A percentile compares a stretch with the other conserved stretches of the same genome.
Conservation (phyloP, 2,797 vertebrate genomes). For the Mus caroli region DNA sequence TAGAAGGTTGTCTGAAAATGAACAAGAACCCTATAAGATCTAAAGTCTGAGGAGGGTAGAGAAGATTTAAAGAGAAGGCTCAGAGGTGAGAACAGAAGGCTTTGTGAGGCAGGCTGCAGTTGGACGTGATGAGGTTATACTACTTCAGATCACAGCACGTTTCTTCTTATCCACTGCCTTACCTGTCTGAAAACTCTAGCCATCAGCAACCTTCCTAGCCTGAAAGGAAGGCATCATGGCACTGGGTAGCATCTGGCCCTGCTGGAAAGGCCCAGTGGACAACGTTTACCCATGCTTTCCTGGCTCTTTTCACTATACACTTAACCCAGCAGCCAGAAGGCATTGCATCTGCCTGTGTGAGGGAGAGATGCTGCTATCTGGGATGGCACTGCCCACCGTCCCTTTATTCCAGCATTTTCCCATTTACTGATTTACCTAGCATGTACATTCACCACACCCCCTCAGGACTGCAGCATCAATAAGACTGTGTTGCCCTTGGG, state of each 20-base stretch:
- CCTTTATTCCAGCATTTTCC: not conserved
- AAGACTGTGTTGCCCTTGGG: not conserved
- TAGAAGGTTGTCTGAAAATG: not conserved
- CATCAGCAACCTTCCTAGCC: not conserved
- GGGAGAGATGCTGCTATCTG: not conserved
- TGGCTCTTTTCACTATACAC: no score
- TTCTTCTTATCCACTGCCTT: not conserved
- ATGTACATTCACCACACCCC: not conserved
- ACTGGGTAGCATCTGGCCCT: not conserved
- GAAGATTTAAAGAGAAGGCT: not conserved
- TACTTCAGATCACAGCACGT: no score
- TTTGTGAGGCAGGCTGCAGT: not conserved
- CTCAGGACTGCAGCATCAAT: not conserved
- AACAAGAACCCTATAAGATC: not conserved
- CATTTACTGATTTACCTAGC: not conserved
- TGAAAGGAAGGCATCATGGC: not conserved
- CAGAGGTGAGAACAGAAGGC: not conserved
- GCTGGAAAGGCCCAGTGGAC: not conserved
- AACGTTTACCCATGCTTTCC: not conserved
- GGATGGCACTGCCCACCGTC: not conserved
- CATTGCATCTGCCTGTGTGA: not conserved
- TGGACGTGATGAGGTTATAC: not conserved
- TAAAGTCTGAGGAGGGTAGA: not conserved
- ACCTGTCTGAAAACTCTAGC: not conserved
- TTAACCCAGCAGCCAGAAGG: not conserved